Base-by-base conservation (phyloP, 2,888 invertebrate genomes). In the Tubulanus polymorphus region DNA sequence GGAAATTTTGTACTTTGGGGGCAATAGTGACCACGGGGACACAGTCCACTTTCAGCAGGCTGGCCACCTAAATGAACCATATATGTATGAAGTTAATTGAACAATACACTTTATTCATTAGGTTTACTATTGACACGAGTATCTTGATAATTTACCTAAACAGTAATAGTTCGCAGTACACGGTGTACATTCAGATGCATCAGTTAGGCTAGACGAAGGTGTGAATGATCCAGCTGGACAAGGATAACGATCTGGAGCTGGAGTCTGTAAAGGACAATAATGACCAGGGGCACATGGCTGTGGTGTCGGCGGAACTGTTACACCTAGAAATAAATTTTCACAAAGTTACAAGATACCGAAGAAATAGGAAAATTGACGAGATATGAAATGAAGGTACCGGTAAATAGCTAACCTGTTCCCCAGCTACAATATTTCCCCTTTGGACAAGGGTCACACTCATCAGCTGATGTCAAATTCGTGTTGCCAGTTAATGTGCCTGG, bases 21-120 rank as follows among this genome's bases (percentile, higher is more conserved):
- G 61, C 76, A 76, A 62, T 73, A 76, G 60, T 73, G 71, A 1
- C 70, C 75, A 5, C 68, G 65, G 0, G 71, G 73, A 62, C 76
- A 76, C 5, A 63, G 54, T 2, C 63, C 75, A 12, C 66, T 62
- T 3, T 61, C 61, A 3, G 60, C 55, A 3, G 66, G 64, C 5
- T 64, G 55, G 26, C 74, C 75, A 56, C 75, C 75, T 72, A 41
- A 10, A 37, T 2, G 25, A 48, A 45, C 5, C 6, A 41, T 8
- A 41, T 41, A 41, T 3, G 10, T n/a, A 32, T 32, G 10, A n/a
- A 32, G n/a, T n/a, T 35, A 35, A 12, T 35, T 15, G 35, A 35
- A 35, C 12, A 35, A n/a, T 15, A 12, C 46, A 46, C 12, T 12
- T n/a, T 18, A 15, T 12, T 18, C 18, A 18, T 46, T 20, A 18